These are phyloP conservation scores for Gibbula magus DNA, from an alignment of 2,888 invertebrate species.

Conservation along the genomic window DNA sequence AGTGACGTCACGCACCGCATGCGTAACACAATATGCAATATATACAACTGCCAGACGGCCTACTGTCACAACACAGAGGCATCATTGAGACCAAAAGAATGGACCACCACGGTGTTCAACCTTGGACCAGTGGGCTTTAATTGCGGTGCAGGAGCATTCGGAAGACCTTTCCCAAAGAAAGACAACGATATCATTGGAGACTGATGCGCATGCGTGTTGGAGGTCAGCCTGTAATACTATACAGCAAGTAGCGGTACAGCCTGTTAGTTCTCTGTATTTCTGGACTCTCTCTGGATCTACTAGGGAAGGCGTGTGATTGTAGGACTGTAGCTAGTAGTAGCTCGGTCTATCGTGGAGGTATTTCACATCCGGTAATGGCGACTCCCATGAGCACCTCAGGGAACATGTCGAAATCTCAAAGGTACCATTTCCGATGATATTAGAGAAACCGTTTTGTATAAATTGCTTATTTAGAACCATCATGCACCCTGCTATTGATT, in stretches of 20 bases:
- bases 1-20: constrained; percentile 8
- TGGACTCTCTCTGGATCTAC: not conserved
- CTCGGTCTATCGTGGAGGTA: not conserved
- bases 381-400: not conserved
- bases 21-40: constrained; percentile 29
- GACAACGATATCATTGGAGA: not conserved
- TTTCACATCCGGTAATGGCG: not conserved
- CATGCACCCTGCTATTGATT: not conserved
- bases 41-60: constrained; percentile 25
- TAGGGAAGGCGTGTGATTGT: too few species aligned
- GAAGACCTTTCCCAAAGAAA: not conserved
- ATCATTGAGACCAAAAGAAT: not conserved
- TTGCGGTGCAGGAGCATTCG: not conserved
- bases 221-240: not conserved
- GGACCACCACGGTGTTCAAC: not conserved
- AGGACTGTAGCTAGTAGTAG: not conserved
- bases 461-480: not conserved
- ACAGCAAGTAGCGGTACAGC: not conserved
- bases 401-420: not conserved
- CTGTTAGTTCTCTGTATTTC: not conserved
- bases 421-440: not conserved
- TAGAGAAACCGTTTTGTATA: not conserved
- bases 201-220: not conserved
- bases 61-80: not conserved
- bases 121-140: not conserved